Evolutionary conservation across 1,140 invertebrate genomes (phyloP), one percentile per base, ranked within the genome.

Genomic region (Mactra quadrangularis): DNA sequence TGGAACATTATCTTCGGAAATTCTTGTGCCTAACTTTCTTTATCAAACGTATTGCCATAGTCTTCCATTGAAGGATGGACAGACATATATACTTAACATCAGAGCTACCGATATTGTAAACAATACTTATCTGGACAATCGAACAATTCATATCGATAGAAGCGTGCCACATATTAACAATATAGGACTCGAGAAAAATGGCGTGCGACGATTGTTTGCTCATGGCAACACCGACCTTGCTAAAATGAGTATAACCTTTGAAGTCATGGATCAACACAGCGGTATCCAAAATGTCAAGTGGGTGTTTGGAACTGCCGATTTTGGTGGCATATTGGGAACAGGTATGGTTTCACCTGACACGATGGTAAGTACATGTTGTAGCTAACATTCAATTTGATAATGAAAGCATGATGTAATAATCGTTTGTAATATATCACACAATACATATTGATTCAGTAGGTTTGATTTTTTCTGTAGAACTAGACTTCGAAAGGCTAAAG

Each of bases 221-320:
- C 88, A 89, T 47, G 64, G 77, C 59, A 59, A 35, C 15, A 82
- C 77, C 7, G 88, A 89, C 75, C 81, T 89, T 1, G 86, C 88
- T 7, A 77, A 55, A 55, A 89, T 89, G 88, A 22, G 31, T n/a
- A 31, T 89, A 9, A 45, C 64, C 19, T 85, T 89, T 75, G 66
- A 85, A 19, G 84, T 84, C 2, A 45, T 76, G 22, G 88, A 89
- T 71, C 64, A 71, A 41, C 85, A 89, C 74, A 88, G 88, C 55
- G 88, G 88, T 9, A 31, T 88, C 3, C 22, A 27, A 15, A 62
- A 57, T 22, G 75, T 83, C 0, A 29, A 76, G 13, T 86, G 85
- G 85, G 64, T 25, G 4, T 74, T 86, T 33, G 70, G 74, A 59
- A 86, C 53, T 19, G 33, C 53, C 0, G 71, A 75, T 41, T 22